Evolutionary conservation across 2,113 vertebrate genomes (phyloP), one percentile per base, ranked within the genome.

Genomic region (Tonatia bakeri): DNA sequence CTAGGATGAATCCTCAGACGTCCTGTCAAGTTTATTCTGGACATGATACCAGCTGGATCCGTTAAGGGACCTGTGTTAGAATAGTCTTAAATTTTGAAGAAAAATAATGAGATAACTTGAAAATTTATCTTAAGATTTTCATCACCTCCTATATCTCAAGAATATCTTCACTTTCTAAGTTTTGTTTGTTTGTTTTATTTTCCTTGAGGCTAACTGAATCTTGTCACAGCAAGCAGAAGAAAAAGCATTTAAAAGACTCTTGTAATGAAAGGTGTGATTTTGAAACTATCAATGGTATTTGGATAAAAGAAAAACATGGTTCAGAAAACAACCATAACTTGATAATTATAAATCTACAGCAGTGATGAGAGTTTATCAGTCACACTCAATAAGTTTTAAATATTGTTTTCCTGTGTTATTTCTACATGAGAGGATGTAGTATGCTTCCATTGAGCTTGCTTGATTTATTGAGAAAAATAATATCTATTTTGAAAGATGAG

Each of bases 401-500:
- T 97, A 97, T 95, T 93, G 67, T 80, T 97, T 96, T 26, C 26
- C 56, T 95, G 82, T 93, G 86, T 50, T 93, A 24, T 94, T 97
- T 97, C 88, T 95, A 91, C 88, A 83, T 95, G 91, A 97, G 95
- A 91, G 31, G 59, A 40, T 91, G 11, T 87, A 89, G 88, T 97
- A 94, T 36, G 10, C 45, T 91, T 69, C 72, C 56, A 28, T 20
- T 75, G 64, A 96, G 38, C 36, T 95, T 91, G 54, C 77, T 92
- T 96, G 85, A 96, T 96, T 92, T 97, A 96, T 92, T 92, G 93
- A 38, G 56, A 36, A 96, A 96, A 96, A 96, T 86, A 95, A 70
- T 95, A 87, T 65, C 31, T 94, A 91, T 96, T 95, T 96, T 96
- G 93, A 97, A 96, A 97, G 96, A 95, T 91, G 85, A 96, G 93